Percentiles rank a stretch among this genome's conserved stretches.
These are phyloP conservation scores for Callospermophilus lateralis DNA, from an alignment of 2,113 vertebrate genomes.

Conservation along the genomic window DNA sequence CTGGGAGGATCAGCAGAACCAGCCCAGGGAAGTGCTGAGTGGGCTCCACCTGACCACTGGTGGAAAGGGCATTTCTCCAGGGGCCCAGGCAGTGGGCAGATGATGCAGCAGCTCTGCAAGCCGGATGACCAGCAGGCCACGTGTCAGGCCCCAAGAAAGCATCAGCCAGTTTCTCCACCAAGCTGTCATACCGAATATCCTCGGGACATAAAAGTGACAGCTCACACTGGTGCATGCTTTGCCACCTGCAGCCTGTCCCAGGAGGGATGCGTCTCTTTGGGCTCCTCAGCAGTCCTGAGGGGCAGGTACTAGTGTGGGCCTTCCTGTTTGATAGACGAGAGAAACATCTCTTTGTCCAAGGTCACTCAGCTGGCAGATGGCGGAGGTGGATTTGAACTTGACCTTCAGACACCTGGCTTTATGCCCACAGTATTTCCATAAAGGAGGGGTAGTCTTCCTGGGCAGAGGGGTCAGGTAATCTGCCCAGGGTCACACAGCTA, in stretches of 20 bases:
- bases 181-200: not conserved
- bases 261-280: not conserved
- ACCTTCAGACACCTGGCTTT: not conserved
- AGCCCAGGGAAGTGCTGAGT: not conserved
- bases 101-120: not conserved
- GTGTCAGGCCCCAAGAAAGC: not conserved
- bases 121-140: rapidly evolving
- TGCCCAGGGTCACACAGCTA: not conserved
- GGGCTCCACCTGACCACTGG: not conserved
- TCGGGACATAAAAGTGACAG: not conserved
- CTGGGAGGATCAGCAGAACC: not conserved
- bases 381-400: not conserved
- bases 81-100: rapidly evolving
- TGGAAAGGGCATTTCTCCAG: not conserved
- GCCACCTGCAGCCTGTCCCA: rapidly evolving
- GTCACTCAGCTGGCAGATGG: not conserved
- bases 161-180: not conserved
- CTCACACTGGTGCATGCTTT: not conserved
- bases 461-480: not conserved
- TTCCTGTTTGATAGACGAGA: not conserved
- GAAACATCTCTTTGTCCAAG: not conserved
- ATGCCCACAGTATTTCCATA: too few relatives aligned
- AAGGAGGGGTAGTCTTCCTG: not conserved
- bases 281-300: not conserved
- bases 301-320: too few relatives aligned